Conservation (phyloP, 2,113 vertebrate genomes). For the Alouatta palliata region DNA sequence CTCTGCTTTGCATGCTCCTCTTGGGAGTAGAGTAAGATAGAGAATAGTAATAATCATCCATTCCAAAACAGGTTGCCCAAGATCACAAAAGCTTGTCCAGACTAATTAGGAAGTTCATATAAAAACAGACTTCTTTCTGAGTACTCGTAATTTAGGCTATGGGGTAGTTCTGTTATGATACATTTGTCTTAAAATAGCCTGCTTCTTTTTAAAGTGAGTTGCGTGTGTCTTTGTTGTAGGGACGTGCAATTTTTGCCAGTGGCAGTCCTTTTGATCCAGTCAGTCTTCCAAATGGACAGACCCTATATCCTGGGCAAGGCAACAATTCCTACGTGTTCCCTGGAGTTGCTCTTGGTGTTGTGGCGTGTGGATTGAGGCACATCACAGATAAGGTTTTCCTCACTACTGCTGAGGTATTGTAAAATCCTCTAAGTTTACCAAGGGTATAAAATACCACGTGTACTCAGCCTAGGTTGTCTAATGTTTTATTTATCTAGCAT, state of each 20-base stretch:
- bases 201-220: background rate
- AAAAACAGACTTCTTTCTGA: conserved; percentile 1
- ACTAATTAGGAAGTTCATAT: background rate
- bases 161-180: background rate
- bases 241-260: conserved; percentile 95
- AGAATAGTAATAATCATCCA: background rate
- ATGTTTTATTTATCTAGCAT: background rate
- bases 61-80: background rate
- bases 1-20: background rate
- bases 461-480: background rate
- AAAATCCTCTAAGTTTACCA: background rate
- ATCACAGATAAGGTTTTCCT: conserved; percentile 93
- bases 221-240: conserved; percentile 83
- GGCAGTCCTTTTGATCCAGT: conserved; percentile 97
- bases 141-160: background rate
- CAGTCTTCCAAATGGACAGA: conserved; percentile 90
- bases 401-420: conserved; percentile 92
- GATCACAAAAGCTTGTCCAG: background rate
- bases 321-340: conserved; percentile 99
- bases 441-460: background rate
- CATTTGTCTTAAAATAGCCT: background rate
- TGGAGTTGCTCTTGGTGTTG: conserved; percentile 92
- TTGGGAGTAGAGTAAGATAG: background rate
- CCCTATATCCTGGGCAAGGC: conserved; percentile 94
- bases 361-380: conserved; percentile 88